Conservation (phyloP, 1,140 invertebrate genomes). For the Drosophila saltans region DNA sequence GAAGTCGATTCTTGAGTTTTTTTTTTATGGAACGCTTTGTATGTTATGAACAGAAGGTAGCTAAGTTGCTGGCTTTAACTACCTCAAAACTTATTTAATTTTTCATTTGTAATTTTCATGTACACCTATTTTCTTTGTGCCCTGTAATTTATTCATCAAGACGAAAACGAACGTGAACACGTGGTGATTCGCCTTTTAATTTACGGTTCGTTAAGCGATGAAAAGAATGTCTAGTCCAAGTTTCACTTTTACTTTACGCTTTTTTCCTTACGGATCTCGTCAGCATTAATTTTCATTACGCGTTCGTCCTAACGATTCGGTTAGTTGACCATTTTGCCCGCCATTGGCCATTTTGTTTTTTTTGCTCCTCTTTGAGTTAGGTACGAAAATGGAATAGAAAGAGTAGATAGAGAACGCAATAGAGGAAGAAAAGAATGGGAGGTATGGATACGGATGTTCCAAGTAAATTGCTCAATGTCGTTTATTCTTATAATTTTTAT, state of each 20-base stretch:
- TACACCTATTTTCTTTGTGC: constrained; percentile 9
- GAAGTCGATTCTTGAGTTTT: neutral
- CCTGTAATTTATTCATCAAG: constrained; percentile 71
- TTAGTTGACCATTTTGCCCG: constrained; percentile 70
- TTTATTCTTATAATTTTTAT: constrained; percentile 7
- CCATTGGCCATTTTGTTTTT: constrained; percentile 15
- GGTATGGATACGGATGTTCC: neutral
- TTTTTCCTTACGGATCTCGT: constrained; percentile 71
- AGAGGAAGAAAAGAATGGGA: neutral
- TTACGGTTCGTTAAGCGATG: constrained; percentile 72
- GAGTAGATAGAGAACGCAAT: neutral
- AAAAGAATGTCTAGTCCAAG: constrained; percentile 18
- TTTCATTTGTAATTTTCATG: constrained; percentile 62
- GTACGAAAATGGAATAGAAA: neutral
- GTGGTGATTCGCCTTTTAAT: constrained; percentile 45
- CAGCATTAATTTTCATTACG: constrained; percentile 81
- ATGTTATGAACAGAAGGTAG: constrained; percentile 19
- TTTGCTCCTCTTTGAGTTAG: constrained; percentile 6
- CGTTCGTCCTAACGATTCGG: constrained; percentile 77
- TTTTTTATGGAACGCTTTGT: neutral
- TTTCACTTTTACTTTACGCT: constrained; percentile 56
- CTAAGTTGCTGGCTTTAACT: constrained; percentile 24
- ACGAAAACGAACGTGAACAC: constrained; percentile 9
- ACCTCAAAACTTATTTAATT: constrained; percentile 60
- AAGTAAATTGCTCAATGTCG: constrained; percentile 22